These are phyloP conservation scores for Thinocorus orbignyianus DNA, from an alignment of 2,113 vertebrate genomes.

Conservation along the genomic window DNA sequence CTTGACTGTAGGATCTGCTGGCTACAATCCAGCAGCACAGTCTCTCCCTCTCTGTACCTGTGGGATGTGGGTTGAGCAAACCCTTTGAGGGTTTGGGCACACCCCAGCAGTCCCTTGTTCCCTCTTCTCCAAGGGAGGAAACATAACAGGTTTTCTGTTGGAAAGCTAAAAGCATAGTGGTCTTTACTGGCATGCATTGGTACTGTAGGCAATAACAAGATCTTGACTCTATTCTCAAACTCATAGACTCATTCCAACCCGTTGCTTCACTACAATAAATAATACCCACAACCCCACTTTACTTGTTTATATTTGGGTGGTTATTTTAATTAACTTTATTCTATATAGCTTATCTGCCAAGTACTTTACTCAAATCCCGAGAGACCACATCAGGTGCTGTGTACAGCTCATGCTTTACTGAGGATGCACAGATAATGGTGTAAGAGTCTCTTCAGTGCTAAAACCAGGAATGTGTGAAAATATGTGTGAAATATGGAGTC, in stretches of 20 bases:
- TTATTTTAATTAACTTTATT: neutral
- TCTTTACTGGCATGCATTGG: neutral
- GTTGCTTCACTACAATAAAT: neutral
- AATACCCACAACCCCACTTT: no score
- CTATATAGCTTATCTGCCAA: neutral
- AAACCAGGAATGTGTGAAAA: neutral
- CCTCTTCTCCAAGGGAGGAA: neutral
- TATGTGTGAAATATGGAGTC: neutral
- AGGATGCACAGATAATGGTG: neutral
- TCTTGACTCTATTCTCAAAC: neutral
- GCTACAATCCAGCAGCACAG: neutral
- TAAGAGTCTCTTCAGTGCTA: neutral
- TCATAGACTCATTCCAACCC: neutral
- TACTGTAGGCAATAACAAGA: neutral
- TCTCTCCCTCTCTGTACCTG: neutral
- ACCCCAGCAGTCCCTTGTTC: neutral
- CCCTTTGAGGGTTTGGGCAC: neutral
- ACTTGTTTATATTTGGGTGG: no score
- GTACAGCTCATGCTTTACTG: neutral
- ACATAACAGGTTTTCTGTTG: neutral
- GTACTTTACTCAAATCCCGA: neutral
- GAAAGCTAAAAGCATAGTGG: neutral
- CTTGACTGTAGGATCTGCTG: neutral
- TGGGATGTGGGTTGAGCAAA: neutral
- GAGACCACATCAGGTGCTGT: neutral